Evolutionary conservation across 2,113 vertebrate species (phyloP).

Genomic region (Urocolius indicus): DNA sequence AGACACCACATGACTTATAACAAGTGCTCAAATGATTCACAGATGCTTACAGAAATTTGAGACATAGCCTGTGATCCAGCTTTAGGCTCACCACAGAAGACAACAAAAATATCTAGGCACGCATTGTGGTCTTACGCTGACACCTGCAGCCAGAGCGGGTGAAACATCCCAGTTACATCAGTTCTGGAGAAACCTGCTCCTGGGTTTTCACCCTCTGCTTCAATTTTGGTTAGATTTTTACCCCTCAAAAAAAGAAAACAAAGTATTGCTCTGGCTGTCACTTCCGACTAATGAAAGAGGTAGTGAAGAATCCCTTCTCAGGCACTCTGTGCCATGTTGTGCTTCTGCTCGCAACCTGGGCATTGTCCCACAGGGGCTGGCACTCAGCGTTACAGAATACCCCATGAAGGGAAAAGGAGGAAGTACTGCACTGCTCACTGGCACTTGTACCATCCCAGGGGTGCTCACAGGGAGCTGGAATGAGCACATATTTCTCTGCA

Average conservation of each 20-base stretch:
- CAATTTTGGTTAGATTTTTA: neutral
- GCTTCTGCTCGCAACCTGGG: neutral
- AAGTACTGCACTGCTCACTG: neutral
- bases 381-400: neutral
- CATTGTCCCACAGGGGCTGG: neutral
- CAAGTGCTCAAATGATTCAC: neutral
- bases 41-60: neutral
- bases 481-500: neutral
- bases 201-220: neutral
- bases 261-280: neutral
- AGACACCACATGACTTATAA: neutral
- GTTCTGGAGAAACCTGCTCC: neutral
- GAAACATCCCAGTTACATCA: neutral
- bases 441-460: neutral
- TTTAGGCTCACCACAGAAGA: neutral
- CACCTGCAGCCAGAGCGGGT: neutral
- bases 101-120: neutral
- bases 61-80: neutral
- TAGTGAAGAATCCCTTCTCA: neutral
- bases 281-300: neutral
- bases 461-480: neutral
- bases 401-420: neutral
- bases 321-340: neutral
- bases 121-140: neutral
- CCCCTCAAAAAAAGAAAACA: neutral